Evolutionary conservation across 2,888 invertebrate species (phyloP).

Genomic region (Eilema caniola): DNA sequence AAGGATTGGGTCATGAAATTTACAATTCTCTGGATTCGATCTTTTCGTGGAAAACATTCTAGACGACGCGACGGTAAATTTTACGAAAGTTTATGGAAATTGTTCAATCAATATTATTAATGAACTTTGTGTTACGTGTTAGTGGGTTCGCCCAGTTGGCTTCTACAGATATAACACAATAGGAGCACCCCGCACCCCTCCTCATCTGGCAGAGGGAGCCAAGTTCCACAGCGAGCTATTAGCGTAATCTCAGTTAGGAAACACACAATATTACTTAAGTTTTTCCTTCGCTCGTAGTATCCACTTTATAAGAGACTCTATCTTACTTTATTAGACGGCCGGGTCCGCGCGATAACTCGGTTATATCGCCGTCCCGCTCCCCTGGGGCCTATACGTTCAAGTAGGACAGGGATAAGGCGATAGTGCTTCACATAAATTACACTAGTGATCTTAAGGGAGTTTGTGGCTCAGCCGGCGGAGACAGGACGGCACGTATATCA

Average conservation of each 20-base stretch:
- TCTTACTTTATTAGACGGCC: slow-evolving; percentile 50
- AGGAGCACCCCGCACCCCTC: slow-evolving; percentile 5
- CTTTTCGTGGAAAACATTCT: neutral
- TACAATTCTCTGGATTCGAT: neutral
- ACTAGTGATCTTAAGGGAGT: slow-evolving; percentile 25
- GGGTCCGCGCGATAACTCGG: slow-evolving; percentile 35
- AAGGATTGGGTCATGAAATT: neutral
- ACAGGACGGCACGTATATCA: slow-evolving; percentile 9
- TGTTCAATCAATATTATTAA: neutral
- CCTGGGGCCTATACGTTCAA: slow-evolving; percentile 22
- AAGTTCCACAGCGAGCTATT: slow-evolving; percentile 37
- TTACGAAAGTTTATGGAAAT: neutral
- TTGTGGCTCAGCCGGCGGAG: slow-evolving; percentile 13
- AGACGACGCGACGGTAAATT: neutral
- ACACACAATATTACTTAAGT: slow-evolving; percentile 52
- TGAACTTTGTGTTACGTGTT: neutral
- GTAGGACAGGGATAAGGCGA: slow-evolving; percentile 36
- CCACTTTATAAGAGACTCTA: slow-evolving; percentile 51
- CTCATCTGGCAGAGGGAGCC: slow-evolving; percentile 21
- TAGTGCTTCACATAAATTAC: slow-evolving; percentile 40
- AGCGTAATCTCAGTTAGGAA: slow-evolving; percentile 42
- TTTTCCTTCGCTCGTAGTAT: slow-evolving; percentile 34
- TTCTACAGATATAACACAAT: neutral
- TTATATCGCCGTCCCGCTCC: slow-evolving; percentile 29
- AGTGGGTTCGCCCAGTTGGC: neutral